Base-by-base conservation (phyloP, 1,140 invertebrate species). In the Drosophila neocordata region DNA sequence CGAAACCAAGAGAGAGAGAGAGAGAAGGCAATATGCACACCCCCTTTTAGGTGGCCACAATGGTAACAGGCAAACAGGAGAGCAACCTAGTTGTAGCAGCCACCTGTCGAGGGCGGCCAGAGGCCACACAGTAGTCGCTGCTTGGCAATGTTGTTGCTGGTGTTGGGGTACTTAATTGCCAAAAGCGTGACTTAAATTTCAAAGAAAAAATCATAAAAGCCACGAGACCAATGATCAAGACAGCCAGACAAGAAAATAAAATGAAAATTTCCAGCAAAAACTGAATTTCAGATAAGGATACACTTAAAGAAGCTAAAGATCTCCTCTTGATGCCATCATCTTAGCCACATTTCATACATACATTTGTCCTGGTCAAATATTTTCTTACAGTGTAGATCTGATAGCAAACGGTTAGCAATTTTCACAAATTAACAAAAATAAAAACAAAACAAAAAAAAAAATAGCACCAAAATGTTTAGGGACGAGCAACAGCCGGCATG, bases 171-270 rank as follows among this genome's bases (percentile, higher is more conserved):
- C 83, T 88, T 88, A 88, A 88, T 88, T 88, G 83, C 83, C 83
- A 73, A 88, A 88, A 88, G 83, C 83, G 83, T 88, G 83, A 88
- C 83, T 88, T 84, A 88, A 81, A 88, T 88, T 84, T 83, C 7
- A 77, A 88, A 56, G 13, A 72, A 78, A 48, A 88, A 87, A 88
- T 87, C 71, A 87, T 88, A 87, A 87, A 81, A 84, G 81, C 81
- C 82, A 85, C 81, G 69, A 80, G 77, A 69, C 71, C 69, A 77
- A 37, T 38, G 12, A 31, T 18, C 62, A 44, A 44, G 15, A 13
- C 31, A 53, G 38, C 31, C 20, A 22, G 41, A 24, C 60, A 63
- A 18, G 4, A 22, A 27, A 9, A n/a, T n/a, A n/a, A n/a, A n/a
- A n/a, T n/a, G n/a, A n/a, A 41, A 31, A 41, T 7, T 8, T 18